Evolutionary conservation across 2,113 vertebrate genomes (phyloP).

Genomic region (Cairina moschata): DNA sequence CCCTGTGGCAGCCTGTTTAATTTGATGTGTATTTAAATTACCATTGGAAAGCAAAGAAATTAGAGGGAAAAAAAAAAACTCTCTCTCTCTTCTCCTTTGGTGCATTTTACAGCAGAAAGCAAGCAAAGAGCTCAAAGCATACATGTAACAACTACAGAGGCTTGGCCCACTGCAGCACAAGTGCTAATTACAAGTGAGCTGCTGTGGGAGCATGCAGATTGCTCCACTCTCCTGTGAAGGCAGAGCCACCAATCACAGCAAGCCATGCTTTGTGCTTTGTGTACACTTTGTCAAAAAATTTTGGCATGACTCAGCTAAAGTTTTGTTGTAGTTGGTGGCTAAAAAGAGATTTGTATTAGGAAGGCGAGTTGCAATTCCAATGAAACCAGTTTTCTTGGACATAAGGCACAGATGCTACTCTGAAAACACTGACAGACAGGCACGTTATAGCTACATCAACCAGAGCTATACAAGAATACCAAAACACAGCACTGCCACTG

Average conservation of each 20-base stretch:
- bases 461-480: not conserved
- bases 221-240: not conserved
- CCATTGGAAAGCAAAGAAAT: not conserved
- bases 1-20: fast-evolving
- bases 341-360: not conserved
- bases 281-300: not conserved
- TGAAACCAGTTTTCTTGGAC: not conserved
- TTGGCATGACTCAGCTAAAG: not conserved
- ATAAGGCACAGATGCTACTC: not conserved
- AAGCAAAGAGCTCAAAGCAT: not conserved
- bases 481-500: not conserved
- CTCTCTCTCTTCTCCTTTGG: not conserved
- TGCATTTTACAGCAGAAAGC: not conserved
- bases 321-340: not conserved
- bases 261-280: fast-evolving
- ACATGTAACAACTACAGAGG: not conserved
- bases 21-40: too few relatives aligned
- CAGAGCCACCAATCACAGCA: not conserved
- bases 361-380: not conserved
- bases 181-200: not conserved
- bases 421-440: not conserved
- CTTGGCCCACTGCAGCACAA: not conserved
- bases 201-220: not conserved
- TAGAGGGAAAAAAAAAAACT: not conserved
- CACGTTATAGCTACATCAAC: not conserved